A percentile compares a stretch with the other conserved stretches of the same genome.
Evolutionary conservation across 2,888 invertebrate genomes (phyloP).

Genomic region (Diploptera punctata): DNA sequence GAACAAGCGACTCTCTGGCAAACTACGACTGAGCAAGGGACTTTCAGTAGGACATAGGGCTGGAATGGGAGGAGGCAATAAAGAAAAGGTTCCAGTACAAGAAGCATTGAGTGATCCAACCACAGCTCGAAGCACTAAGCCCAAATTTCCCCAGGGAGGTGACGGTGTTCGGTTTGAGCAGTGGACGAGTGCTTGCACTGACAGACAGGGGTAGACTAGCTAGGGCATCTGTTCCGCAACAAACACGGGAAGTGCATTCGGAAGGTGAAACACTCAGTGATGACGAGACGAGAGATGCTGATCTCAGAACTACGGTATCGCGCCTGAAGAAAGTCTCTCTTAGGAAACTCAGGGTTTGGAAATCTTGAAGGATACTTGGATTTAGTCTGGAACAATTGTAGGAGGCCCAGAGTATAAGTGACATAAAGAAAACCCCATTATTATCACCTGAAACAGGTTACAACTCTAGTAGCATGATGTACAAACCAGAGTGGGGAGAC

Average conservation of each 20-base stretch:
- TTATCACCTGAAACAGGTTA: constrained; percentile 6
- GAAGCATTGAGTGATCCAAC: constrained; percentile 69
- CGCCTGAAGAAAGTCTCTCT: constrained; percentile 81
- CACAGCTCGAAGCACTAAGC: constrained; percentile 51
- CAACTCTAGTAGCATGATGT: constrained; percentile 16
- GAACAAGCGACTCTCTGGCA: no score
- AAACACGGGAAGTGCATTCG: constrained; percentile 70
- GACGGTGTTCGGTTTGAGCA: constrained; percentile 37
- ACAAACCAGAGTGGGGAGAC: constrained; percentile 20
- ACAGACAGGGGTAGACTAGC: constrained; percentile 53
- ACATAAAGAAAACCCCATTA: constrained; percentile 24
- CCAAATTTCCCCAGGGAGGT: constrained; percentile 46
- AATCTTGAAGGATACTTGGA: constrained; percentile 62
- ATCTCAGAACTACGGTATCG: constrained; percentile 75
- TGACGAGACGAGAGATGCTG: constrained; percentile 66
- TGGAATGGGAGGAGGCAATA: constrained; percentile 58
- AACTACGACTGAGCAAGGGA: constrained; percentile 73
- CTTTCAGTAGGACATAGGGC: constrained; percentile 70
- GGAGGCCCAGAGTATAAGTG: constrained; percentile 21
- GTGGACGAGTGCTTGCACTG: constrained; percentile 53
- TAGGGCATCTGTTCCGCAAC: constrained; percentile 55
- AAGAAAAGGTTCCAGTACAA: constrained; percentile 63
- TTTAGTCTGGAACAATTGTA: constrained; percentile 24
- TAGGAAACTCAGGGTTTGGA: constrained; percentile 80
- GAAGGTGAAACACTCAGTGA: constrained; percentile 74